A percentile compares a stretch with the other conserved stretches of the same genome.
Conservation (phyloP, 2,797 vertebrate species). For the Centroberyx gerrardi region DNA sequence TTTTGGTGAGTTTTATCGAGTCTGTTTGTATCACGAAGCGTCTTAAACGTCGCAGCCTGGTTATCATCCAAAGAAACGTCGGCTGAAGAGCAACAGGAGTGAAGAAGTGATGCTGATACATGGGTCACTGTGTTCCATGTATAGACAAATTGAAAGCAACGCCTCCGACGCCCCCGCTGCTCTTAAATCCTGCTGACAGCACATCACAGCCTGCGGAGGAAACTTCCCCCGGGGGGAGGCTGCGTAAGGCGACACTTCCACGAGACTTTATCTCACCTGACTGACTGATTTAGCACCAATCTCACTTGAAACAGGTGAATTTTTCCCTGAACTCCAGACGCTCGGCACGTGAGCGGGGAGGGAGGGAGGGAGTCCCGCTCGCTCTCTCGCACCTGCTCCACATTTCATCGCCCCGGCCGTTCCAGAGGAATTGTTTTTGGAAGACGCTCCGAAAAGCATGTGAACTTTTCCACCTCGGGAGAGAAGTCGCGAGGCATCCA, state of each 20-base stretch:
- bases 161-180: background rate
- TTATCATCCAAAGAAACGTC: background rate
- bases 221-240: slow-evolving; percentile 31
- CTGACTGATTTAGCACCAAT: slow-evolving; percentile 42
- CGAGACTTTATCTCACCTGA: slow-evolving; percentile 55
- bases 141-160: slow-evolving; percentile 22
- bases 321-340: background rate
- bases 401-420: background rate
- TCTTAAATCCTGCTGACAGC: slow-evolving; percentile 38
- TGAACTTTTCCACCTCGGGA: slow-evolving; percentile 49
- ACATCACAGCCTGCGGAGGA: slow-evolving; percentile 2
- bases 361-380: slow-evolving; percentile 1
- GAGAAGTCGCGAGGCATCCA: slow-evolving; percentile 14
- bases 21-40: background rate
- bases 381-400: background rate
- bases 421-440: slow-evolving; percentile 15
- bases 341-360: slow-evolving; percentile 18
- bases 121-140: background rate
- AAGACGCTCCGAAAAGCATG: slow-evolving; percentile 1
- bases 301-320: slow-evolving; percentile 42
- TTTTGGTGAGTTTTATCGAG: background rate
- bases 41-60: background rate
- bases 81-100: background rate
- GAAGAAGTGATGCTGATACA: background rate
- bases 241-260: slow-evolving; percentile 47